Base-by-base conservation (phyloP, 2,888 invertebrate genomes). In the Melanotus villosus region DNA sequence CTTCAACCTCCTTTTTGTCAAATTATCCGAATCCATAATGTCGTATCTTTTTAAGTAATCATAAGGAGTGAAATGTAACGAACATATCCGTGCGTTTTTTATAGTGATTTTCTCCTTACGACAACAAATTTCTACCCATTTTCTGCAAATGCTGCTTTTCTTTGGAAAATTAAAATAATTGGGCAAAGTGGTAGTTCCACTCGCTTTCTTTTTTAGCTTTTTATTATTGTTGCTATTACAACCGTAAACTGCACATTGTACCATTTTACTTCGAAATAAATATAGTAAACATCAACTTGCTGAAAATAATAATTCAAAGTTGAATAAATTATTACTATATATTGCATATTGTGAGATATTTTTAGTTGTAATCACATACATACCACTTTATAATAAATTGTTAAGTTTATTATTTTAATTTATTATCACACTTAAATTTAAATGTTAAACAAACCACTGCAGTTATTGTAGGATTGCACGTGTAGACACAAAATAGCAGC, bases 91-190 rank as follows among this genome's bases (percentile, higher is more conserved):
- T 34, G 34, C 6, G 34, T 34, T 10, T 34, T 34, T 38, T 38
- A 38, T 14, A 38, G 36, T 38, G 14, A 38, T 12, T 14, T 38
- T 38, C 14, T 38, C 36, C 5, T 38, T 38, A 38, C 36, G 36
- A 38, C 36, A 14, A 38, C 36, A 38, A 38, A 38, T n/a, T 38
- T n/a, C 36, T 38, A 38, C 36, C 36, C 36, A 38, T 12, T 38
- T n/a, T 14, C 36, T 38, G 14, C 36, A 34, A n/a, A 34, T 34
- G n/a, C 34, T 34, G 6, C 10, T 10, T 34, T 34, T 34, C 7
- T 34, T 34, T 38, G 36, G 36, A 12, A 38, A 38, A 14, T 14
- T 38, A 14, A 38, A 38, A 38, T 12, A 38, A 6, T 38, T 38
- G 14, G 36, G 36, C n/a, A 38, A 12, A 38, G 36, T 38, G 14